Conservation (phyloP, 2,888 invertebrate genomes). For the Stomorhina lunata region DNA sequence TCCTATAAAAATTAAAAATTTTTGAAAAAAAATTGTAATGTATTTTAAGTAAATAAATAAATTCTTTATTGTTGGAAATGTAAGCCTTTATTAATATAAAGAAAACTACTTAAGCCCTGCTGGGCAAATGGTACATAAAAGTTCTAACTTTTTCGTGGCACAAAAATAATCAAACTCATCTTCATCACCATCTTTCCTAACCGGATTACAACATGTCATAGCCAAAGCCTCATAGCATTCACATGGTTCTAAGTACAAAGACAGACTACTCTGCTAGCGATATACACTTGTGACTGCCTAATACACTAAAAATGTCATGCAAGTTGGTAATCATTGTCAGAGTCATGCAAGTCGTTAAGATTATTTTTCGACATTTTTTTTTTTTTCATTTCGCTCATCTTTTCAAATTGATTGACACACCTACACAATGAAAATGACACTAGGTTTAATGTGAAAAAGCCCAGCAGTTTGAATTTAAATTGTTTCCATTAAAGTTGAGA, state of each 20-base stretch:
- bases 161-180: background rate
- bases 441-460: background rate
- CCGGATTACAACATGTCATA: conserved; percentile 12
- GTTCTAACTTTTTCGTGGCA: background rate
- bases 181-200: conserved; percentile 7
- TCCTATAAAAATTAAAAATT: too few species aligned
- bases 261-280: conserved; percentile 3
- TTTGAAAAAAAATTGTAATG: too few species aligned
- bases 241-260: background rate
- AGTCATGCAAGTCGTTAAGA: conserved; percentile 27
- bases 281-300: conserved; percentile 3
- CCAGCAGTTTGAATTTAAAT: too few species aligned
- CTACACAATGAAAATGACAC: conserved; percentile 43
- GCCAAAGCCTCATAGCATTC: background rate
- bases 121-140: conserved; percentile 16
- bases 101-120: background rate
- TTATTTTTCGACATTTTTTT: conserved; percentile 14
- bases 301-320: conserved; percentile 40
- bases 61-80: too few species aligned
- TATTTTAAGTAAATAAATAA: too few species aligned
- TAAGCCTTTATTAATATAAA: background rate
- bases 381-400: background rate
- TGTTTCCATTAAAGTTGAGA: too few species aligned
- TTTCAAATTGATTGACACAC: conserved; percentile 49
- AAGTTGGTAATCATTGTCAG: conserved; percentile 38